These are phyloP conservation scores for Brachionus angularis DNA, from an alignment of 1,140 invertebrate genomes.

Conservation along the genomic window DNA sequence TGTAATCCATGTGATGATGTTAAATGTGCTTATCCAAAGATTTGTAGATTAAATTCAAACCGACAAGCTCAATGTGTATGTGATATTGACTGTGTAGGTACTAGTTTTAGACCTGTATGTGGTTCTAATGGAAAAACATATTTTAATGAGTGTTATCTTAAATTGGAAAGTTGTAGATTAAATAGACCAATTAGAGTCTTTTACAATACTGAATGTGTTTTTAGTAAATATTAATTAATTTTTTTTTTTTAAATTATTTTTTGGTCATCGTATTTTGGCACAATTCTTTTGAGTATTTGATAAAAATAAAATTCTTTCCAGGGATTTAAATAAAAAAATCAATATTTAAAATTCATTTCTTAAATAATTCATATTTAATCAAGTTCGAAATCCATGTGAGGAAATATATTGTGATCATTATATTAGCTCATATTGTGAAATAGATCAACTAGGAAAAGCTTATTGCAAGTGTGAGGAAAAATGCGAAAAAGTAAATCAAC, in stretches of 20 bases:
- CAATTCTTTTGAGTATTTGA: too few species aligned
- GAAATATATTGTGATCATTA: constrained; percentile 47
- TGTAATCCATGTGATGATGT: constrained; percentile 42
- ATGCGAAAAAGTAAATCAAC: constrained; percentile 26
- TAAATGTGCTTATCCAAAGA: constrained; percentile 6
- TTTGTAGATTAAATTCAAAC: constrained; percentile 39
- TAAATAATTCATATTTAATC: not conserved
- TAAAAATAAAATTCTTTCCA: too few species aligned
- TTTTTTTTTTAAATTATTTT: too few species aligned
- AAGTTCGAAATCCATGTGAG: constrained; percentile 50
- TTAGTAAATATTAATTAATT: not conserved
- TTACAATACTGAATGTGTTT: constrained; percentile 19
- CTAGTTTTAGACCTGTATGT: constrained; percentile 42
- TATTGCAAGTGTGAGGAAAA: constrained; percentile 32
- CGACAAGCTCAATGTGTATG: constrained; percentile 31
- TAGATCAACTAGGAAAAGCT: constrained; percentile 20
- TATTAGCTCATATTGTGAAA: constrained; percentile 32
- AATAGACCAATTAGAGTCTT: constrained; percentile 28
- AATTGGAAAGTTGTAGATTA: constrained; percentile 45
- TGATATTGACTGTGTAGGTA: constrained; percentile 20
- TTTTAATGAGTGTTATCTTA: constrained; percentile 45
- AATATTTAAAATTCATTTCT: too few species aligned
- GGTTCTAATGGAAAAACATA: constrained; percentile 47
- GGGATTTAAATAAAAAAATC: too few species aligned
- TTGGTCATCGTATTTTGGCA: too few species aligned